Evolutionary conservation across 2,797 vertebrate species (phyloP).

Genomic region (Pseudochirops cupreus): DNA sequence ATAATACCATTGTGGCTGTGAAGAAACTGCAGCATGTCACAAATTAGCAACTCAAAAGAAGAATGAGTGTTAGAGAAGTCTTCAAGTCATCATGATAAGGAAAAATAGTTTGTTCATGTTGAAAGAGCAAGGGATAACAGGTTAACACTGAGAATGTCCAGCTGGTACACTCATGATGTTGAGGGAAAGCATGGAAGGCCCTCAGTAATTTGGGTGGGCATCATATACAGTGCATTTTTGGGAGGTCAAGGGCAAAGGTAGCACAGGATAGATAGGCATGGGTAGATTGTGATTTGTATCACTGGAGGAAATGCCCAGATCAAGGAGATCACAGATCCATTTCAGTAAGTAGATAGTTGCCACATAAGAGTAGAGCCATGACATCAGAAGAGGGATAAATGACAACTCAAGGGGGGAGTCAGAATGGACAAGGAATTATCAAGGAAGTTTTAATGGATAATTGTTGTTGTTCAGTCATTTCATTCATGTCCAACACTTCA

Average conservation of each 20-base stretch:
- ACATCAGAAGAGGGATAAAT: not conserved
- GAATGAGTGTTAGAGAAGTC: not conserved
- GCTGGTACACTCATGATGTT: not conserved
- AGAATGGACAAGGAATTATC: not conserved
- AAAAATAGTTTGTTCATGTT: not conserved
- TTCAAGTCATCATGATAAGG: not conserved
- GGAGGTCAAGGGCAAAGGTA: not conserved
- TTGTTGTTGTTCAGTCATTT: not conserved
- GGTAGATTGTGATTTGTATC: not conserved
- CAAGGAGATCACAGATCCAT: not conserved
- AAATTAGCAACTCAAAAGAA: not conserved
- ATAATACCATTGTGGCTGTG: not conserved
- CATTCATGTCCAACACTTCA: not conserved
- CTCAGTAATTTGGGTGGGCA: not conserved
- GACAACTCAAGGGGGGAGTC: not conserved
- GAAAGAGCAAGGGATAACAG: not conserved
- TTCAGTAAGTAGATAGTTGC: not conserved
- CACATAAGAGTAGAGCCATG: not conserved
- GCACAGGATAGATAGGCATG: not conserved
- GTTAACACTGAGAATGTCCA: not conserved
- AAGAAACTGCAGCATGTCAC: not conserved
- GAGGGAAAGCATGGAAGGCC: not conserved
- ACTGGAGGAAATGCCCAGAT: not conserved
- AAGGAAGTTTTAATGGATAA: not conserved
- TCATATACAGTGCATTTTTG: not conserved